Evolutionary conservation across 2,113 vertebrate genomes (phyloP).

Genomic region (Campylomormyrus numenius): DNA sequence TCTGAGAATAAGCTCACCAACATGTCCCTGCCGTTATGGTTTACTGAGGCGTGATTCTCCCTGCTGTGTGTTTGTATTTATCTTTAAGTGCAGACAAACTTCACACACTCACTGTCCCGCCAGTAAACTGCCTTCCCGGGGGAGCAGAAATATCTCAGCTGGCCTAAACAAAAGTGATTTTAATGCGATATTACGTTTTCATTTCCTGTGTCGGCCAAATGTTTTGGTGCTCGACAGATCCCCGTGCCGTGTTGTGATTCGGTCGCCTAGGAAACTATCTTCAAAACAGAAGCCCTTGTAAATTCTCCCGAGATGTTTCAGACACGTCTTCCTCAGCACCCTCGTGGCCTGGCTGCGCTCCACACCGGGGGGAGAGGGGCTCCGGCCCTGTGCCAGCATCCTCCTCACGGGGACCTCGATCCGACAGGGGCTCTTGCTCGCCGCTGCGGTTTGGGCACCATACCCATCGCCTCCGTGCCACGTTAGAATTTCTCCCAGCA

Average conservation of each 20-base stretch:
- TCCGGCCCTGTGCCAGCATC: constrained; percentile 63
- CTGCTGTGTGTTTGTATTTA: background rate
- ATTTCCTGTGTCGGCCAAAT: constrained; percentile 51
- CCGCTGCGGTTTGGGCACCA: constrained; percentile 44
- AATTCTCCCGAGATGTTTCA: constrained; percentile 71
- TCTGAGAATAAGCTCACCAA: background rate
- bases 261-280: constrained; percentile 81
- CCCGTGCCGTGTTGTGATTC: constrained; percentile 64
- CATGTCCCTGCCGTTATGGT: background rate
- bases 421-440: constrained; percentile 48
- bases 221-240: constrained; percentile 59
- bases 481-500: constrained; percentile 1
- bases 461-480: constrained; percentile 16
- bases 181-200: constrained; percentile 47
- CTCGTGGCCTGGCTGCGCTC: constrained; percentile 63
- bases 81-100: constrained; percentile 17
- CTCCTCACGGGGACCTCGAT: constrained; percentile 69
- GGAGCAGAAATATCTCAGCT: constrained; percentile 56
- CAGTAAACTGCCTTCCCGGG: constrained; percentile 21
- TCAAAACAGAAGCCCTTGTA: constrained; percentile 80
- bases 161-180: constrained; percentile 68
- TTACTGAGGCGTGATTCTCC: background rate
- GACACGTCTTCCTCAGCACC: constrained; percentile 55
- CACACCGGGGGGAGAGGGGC: constrained; percentile 64
- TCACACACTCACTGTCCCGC: constrained; percentile 18